Evolutionary conservation across 2,888 invertebrate species (phyloP), one percentile per base, ranked within the genome.

Genomic region (Microchrysa polita): DNA sequence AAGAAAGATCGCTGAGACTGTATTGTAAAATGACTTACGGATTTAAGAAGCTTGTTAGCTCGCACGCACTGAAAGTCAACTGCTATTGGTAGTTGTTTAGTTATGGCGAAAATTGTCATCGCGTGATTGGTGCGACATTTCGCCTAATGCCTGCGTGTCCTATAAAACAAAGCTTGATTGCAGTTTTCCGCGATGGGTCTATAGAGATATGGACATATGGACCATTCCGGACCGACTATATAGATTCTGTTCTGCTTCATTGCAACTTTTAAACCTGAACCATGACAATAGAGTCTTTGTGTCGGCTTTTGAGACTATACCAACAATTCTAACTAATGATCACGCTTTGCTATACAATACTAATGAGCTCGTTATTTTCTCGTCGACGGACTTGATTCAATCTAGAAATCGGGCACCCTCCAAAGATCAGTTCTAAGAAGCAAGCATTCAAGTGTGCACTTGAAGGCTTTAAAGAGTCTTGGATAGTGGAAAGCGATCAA

Each of bases 311-410:
- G 27, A 34, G 27, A 7, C 27, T 34, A n/a, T n/a, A 7, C 27
- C 27, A 34, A 34, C 27, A 34, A 34, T 34, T 34, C 16, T 22
- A 18, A 55, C 59, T 59, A 10, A 59, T 59, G 59, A 59, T 59
- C 27, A 12, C n/a, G 59, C n/a, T 23, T 59, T 23, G 27, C 27
- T 59, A n/a, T n/a, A 23, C 48, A 23, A n/a, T n/a, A 5, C 5
- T 59, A 59, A 59, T 59, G 59, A 59, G 59, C 59, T 23, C 59
- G 23, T 23, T 59, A 59, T 59, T 59, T 59, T 27, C 59, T 14
- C 59, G 59, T 22, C 27, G 10, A n/a, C 23, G 22, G 23, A 23
- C 22, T 27, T 27, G n/a, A 48, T 12, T 12, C 5, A 48, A n/a
- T n/a, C n/a, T n/a, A 48, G 48, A 48, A 12, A 48, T n/a, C 12